Conservation (phyloP, 1,140 invertebrate genomes). For the Reticulitermes speratus region DNA sequence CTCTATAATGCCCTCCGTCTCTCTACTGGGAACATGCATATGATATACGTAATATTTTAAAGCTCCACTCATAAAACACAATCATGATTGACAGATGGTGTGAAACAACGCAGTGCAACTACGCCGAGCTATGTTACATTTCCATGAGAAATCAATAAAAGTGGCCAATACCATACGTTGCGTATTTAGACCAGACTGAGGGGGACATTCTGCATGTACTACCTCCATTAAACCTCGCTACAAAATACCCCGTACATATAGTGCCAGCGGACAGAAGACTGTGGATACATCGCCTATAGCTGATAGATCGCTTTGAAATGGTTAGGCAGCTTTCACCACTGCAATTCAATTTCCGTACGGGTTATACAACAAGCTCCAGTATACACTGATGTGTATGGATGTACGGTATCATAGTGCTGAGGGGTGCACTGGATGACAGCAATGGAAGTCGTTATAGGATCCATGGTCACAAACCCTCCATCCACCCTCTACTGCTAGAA, state of each 20-base stretch:
- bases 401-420: background rate
- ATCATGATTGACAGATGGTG: slow-evolving; percentile 11
- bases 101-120: background rate
- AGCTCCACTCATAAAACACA: background rate
- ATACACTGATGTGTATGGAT: background rate
- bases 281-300: background rate
- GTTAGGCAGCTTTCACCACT: background rate
- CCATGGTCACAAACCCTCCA: background rate
- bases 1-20: background rate
- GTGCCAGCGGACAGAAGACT: no score
- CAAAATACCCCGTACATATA: background rate
- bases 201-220: background rate
- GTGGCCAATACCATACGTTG: background rate
- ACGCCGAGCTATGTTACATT: background rate
- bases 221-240: background rate
- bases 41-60: background rate
- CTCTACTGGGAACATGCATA: background rate
- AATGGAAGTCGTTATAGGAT: background rate
- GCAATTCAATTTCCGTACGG: slow-evolving; percentile 9
- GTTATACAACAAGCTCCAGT: background rate
- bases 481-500: background rate
- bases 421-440: background rate
- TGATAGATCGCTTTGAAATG: background rate
- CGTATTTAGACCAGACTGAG: no score
- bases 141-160: background rate